Base-by-base conservation (phyloP, 30 jellyfish, hydroid and myxozoan species). In the Morbakka virulenta region DNA sequence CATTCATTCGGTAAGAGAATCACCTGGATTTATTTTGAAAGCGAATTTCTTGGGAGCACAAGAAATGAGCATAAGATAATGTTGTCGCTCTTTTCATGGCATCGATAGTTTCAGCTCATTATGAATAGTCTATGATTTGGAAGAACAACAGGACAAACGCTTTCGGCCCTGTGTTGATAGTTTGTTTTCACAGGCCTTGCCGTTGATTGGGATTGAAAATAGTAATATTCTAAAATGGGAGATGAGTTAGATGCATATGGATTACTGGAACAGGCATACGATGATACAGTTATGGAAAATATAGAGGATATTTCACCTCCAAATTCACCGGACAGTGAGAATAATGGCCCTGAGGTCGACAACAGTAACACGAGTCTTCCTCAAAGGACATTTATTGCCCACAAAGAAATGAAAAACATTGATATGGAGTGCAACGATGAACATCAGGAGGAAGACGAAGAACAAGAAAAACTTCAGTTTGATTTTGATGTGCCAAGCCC, bases 341-440 rank as follows among this genome's bases (percentile, higher is more conserved):
- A 41, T 6, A 41, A 41, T 41, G 13, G 57, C 17, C 13, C 17
- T 17, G 57, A 41, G 17, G 57, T 41, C 57, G 57, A 41, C 9
- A 17, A 41, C 9, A 41, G 57, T 17, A 41, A 41, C 17, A 6
- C 57, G 17, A 41, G 17, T 17, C 17, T 41, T 41, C 13, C 57
- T 9, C 57, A 41, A 17, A 41, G 57, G 57, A 6, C 57, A 6
- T 41, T 41, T 17, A 85, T 85, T 24, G 95, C 93, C 0, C 95
- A 76, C 72, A 85, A 85, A 77, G 95, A 77, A n/a, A 85, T 85
- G 86, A 50, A 64, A 52, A 52, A 74, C 33, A 64, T 22, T 47
- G 25, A 25, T 28, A 26, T 14, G 32, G n/a, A 47, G 41, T 70
- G 26, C 14, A 47, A 66, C 2, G n/a, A 25, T 2, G 86, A 64